Evolutionary conservation across 2,113 vertebrate species (phyloP).

Genomic region (Alces alces): DNA sequence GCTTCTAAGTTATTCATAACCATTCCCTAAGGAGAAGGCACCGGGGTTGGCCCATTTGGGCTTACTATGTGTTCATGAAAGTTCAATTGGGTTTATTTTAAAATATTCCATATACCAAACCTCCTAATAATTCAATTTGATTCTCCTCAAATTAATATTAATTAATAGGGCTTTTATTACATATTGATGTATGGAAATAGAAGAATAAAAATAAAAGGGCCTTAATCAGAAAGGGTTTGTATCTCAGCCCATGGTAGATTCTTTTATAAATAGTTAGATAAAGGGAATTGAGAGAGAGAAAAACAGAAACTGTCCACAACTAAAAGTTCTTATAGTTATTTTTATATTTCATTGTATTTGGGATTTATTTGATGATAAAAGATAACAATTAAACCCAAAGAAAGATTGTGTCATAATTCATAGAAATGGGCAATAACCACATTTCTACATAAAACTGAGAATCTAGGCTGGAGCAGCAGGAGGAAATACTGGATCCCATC

Average conservation of each 20-base stretch:
- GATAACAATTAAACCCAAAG: slow-evolving; percentile 23
- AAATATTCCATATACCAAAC: slow-evolving; percentile 54
- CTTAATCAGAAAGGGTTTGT: slow-evolving; percentile 48
- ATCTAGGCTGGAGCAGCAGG: neutral
- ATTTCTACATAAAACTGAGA: neutral
- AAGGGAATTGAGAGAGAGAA: slow-evolving; percentile 1
- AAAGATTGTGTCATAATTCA: neutral
- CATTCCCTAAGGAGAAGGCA: slow-evolving; percentile 43
- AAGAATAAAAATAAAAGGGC: slow-evolving; percentile 66
- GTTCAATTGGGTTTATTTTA: slow-evolving; percentile 63
- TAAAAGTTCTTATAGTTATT: slow-evolving; percentile 36
- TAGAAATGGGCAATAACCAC: neutral
- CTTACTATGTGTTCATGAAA: slow-evolving; percentile 53
- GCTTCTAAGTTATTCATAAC: slow-evolving; percentile 65
- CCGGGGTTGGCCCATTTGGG: slow-evolving; percentile 33
- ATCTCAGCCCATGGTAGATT: slow-evolving; percentile 20
- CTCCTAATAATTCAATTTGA: slow-evolving; percentile 68
- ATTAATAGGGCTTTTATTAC: slow-evolving; percentile 66
- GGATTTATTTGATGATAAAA: slow-evolving; percentile 31
- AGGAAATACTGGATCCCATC: neutral
- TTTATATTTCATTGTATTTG: slow-evolving; percentile 49
- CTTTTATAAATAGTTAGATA: slow-evolving; percentile 62
- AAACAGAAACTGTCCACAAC: neutral
- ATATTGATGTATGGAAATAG: slow-evolving; percentile 71
- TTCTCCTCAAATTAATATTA: slow-evolving; percentile 56